phyloP scores from a whole-genome alignment of 2,888 invertebrate genomes.

The Sclerodermus sp. region DNA sequence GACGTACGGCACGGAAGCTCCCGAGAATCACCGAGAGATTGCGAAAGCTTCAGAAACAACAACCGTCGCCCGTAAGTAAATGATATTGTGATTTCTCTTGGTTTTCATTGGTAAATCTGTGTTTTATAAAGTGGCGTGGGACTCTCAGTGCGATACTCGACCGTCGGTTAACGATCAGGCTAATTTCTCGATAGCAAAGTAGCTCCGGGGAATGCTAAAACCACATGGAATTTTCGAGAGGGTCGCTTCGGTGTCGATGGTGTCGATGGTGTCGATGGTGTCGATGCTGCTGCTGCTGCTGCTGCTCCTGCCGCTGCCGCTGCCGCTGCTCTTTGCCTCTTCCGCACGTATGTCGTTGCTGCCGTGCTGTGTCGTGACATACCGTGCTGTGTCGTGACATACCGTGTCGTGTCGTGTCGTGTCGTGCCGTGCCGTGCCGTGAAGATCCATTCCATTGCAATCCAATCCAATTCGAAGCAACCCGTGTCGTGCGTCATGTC shows the following conservation, averaged over 20 bases:
- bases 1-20: constrained; percentile 47
- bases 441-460: no score
- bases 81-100: constrained; percentile 45
- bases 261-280: not conserved
- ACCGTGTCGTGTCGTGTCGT: no score
- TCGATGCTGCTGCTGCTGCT: no score
- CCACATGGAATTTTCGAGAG: constrained; percentile 37
- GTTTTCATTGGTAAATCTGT: constrained; percentile 23
- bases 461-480: no score
- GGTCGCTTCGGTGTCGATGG: constrained; percentile 21
- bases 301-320: not conserved
- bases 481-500: constrained; percentile 44
- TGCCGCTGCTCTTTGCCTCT: no score
- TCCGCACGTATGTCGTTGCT: no score
- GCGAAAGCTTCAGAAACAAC: constrained; percentile 60
- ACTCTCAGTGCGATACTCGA: constrained; percentile 2
- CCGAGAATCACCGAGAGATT: constrained; percentile 54
- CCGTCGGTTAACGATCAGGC: constrained; percentile 12
- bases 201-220: not conserved
- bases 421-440: no score
- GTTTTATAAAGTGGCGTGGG: constrained; percentile 6
- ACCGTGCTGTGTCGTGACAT: no score
- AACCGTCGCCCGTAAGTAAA: constrained; percentile 61
- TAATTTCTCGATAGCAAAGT: constrained; percentile 3
- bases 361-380: no score